phyloP scores from a whole-genome alignment of 2,888 invertebrate species.

The Mellilla xanthometata region DNA sequence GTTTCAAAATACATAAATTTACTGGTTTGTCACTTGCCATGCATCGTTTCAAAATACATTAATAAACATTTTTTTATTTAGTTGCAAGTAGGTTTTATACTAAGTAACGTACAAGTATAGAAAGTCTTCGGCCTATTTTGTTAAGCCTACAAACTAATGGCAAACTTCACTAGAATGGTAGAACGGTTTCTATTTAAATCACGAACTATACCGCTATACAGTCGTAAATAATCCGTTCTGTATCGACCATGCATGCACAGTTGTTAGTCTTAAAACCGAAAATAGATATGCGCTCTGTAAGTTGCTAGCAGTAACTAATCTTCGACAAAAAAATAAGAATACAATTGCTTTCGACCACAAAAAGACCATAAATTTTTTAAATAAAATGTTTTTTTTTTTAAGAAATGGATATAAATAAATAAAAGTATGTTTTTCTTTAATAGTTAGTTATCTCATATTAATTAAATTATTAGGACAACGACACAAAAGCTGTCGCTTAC shows the following conservation, averaged over 20 bases:
- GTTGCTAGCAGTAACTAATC: neutral
- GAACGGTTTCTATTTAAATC: slow-evolving; percentile 61
- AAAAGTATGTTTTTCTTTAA: no score
- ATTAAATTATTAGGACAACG: no score
- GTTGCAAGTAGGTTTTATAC: no score
- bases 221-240: slow-evolving; percentile 63
- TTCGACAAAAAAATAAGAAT: neutral
- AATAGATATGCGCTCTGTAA: slow-evolving; percentile 17
- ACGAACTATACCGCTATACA: slow-evolving; percentile 43
- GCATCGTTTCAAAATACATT: no score
- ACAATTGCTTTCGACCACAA: neutral
- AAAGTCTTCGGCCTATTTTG: slow-evolving; percentile 1
- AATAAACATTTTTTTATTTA: no score
- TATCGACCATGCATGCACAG: slow-evolving; percentile 47
- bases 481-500: no score
- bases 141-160: neutral
- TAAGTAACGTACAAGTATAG: neutral
- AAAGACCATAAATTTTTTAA: neutral
- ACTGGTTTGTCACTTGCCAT: no score
- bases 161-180: neutral
- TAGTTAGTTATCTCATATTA: no score
- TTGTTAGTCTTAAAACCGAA: slow-evolving; percentile 48
- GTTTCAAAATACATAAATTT: no score
- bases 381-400: no score
- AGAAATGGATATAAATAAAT: no score